phyloP scores from a whole-genome alignment of 2,888 invertebrate species.

The Acanthosepion pharaonis region DNA sequence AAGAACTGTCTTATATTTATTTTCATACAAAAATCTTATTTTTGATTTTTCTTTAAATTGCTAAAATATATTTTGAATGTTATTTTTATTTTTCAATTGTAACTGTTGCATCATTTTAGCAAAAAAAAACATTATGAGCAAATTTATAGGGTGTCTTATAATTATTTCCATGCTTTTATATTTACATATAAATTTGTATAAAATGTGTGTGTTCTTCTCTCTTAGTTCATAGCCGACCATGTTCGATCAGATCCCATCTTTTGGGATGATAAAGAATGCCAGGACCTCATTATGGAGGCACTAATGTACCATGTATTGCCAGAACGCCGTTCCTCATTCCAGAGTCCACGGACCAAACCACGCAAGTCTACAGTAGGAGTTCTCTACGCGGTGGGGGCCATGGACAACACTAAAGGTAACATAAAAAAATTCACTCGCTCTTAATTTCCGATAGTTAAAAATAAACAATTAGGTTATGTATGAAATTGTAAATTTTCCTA shows the following conservation, averaged over 20 bases:
- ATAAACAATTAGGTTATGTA: no score
- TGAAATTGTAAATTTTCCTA: no score
- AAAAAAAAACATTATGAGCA: no score
- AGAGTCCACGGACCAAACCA: conserved; percentile 87
- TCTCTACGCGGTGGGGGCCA: conserved; percentile 90
- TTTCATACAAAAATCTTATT: no score
- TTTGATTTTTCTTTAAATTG: no score
- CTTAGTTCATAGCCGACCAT: conserved; percentile 88
- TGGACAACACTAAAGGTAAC: conserved; percentile 89
- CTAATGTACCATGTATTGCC: conserved; percentile 93
- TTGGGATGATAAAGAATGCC: conserved; percentile 83
- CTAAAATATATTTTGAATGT: no score
- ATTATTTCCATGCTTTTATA: no score
- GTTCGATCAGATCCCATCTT: conserved; percentile 82
- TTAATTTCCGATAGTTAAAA: background rate
- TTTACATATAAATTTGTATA: no score
- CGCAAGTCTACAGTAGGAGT: conserved; percentile 93
- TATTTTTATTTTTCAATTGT: no score
- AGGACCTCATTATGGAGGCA: conserved; percentile 92
- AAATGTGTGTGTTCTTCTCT: conserved; percentile 47
- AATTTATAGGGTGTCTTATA: no score
- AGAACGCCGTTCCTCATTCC: conserved; percentile 81
- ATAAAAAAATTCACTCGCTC: background rate
- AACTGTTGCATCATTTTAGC: no score
- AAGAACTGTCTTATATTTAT: no score